These are phyloP conservation scores for Bedellia somnulentella DNA, from an alignment of 2,888 invertebrate species.

Conservation along the genomic window DNA sequence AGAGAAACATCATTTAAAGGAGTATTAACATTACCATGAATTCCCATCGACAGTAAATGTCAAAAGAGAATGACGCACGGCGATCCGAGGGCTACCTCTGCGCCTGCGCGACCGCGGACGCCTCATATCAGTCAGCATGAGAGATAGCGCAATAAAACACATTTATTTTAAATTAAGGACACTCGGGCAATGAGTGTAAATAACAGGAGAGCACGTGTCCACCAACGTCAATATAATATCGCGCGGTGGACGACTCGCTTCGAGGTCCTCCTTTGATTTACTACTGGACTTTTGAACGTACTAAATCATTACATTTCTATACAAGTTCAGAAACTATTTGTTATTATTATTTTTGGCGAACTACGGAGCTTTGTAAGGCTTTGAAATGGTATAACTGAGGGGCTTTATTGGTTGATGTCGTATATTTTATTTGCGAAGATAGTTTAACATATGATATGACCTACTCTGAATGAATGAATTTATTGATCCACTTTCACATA, in stretches of 20 bases:
- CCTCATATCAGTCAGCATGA: constrained; percentile 43
- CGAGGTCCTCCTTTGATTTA: constrained; percentile 50
- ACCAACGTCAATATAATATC: constrained; percentile 29
- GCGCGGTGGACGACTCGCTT: constrained; percentile 27
- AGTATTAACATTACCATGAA: constrained; percentile 36
- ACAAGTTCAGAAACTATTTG: constrained; percentile 57
- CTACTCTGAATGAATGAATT: too few species aligned
- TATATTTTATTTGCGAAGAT: too few species aligned
- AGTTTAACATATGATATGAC: too few species aligned
- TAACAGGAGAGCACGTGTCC: constrained; percentile 54
- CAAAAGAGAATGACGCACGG: constrained; percentile 28
- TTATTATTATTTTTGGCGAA: constrained; percentile 52
- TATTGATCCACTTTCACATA: too few species aligned
- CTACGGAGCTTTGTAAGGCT: constrained; percentile 39
- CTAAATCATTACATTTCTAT: constrained; percentile 56
- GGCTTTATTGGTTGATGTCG: too few species aligned
- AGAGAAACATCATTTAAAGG: constrained; percentile 28
- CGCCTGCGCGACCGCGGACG: constrained; percentile 23
- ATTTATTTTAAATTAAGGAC: constrained; percentile 50
- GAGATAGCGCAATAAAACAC: constrained; percentile 54
- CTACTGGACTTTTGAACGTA: constrained; percentile 47
- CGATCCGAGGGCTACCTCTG: constrained; percentile 29
- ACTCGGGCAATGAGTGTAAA: constrained; percentile 26
- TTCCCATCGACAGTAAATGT: constrained; percentile 52
- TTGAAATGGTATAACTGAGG: constrained; percentile 19